phyloP scores from a whole-genome alignment of 2,888 invertebrate species.

The Amiota minor region DNA sequence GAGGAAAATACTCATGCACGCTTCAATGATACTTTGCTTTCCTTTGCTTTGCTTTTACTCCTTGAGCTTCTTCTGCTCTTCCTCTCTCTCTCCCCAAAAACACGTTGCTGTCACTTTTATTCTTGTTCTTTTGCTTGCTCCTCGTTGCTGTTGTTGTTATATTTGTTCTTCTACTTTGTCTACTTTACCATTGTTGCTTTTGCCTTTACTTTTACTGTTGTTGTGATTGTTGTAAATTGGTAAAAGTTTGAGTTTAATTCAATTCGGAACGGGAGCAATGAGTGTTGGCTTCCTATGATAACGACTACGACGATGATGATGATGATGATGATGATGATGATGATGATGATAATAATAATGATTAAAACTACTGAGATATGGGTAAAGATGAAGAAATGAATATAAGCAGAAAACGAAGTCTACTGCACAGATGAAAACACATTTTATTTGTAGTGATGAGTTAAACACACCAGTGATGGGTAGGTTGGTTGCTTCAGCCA shows the following conservation, averaged over 20 bases:
- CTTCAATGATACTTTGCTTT: constrained; percentile 45
- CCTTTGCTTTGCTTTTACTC: constrained; percentile 34
- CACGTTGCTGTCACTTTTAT: not conserved
- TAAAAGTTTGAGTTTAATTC: constrained; percentile 71
- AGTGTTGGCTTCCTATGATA: constrained; percentile 65
- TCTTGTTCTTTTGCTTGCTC: constrained; percentile 1
- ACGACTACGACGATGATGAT: not conserved
- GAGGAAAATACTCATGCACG: constrained; percentile 57
- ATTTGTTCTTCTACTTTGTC: constrained; percentile 19
- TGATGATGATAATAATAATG: too few relatives aligned
- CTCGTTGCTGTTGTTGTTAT: not conserved
- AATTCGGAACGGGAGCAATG: constrained; percentile 70
- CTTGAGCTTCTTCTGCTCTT: not conserved
- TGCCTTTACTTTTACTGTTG: constrained; percentile 49
- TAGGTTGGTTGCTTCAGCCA: not conserved
- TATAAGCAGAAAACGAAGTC: not conserved
- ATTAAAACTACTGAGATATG: too few relatives aligned
- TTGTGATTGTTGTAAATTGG: constrained; percentile 61
- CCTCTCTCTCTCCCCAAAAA: not conserved
- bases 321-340: too few relatives aligned
- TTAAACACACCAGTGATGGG: not conserved
- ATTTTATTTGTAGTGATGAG: constrained; percentile 25
- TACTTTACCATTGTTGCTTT: constrained; percentile 33
- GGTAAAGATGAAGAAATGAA: not conserved
- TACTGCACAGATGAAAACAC: constrained; percentile 50